phyloP scores from a whole-genome alignment of 1,140 invertebrate species.

The Halyomorpha halys region DNA sequence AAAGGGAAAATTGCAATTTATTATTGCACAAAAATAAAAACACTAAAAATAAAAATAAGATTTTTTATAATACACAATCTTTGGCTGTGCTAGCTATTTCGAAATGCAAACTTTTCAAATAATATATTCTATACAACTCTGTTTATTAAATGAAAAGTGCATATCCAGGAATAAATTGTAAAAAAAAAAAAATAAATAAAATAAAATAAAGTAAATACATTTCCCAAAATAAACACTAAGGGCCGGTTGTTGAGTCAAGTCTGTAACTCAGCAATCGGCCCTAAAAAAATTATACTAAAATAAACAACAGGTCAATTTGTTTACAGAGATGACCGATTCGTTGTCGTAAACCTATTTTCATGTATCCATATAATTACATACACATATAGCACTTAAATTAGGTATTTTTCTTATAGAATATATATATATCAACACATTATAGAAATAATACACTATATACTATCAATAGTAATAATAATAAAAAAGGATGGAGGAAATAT shows the following conservation, averaged over 20 bases:
- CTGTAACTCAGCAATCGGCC: background rate
- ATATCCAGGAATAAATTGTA: slow-evolving; percentile 24
- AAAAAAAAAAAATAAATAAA: slow-evolving; percentile 23
- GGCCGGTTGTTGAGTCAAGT: background rate
- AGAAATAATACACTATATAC: slow-evolving; percentile 22
- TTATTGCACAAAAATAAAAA: slow-evolving; percentile 27
- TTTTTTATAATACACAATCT: slow-evolving; percentile 22
- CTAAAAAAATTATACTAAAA: slow-evolving; percentile 5
- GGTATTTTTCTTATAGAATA: slow-evolving; percentile 25
- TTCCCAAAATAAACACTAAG: background rate
- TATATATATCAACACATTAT: slow-evolving; percentile 26
- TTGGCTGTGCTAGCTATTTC: slow-evolving; percentile 22
- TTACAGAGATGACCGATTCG: slow-evolving; percentile 19
- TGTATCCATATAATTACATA: slow-evolving; percentile 21
- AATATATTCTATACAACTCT: slow-evolving; percentile 22
- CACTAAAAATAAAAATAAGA: slow-evolving; percentile 27
- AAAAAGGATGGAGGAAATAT: slow-evolving; percentile 23
- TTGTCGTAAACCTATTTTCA: slow-evolving; percentile 25
- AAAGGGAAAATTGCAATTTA: slow-evolving; percentile 21
- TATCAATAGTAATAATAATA: slow-evolving; percentile 19
- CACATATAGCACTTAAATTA: slow-evolving; percentile 27
- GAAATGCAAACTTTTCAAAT: slow-evolving; percentile 15
- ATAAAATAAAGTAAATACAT: slow-evolving; percentile 17
- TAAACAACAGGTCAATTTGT: slow-evolving; percentile 9
- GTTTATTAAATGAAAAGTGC: slow-evolving; percentile 22